Conservation (phyloP, 2,888 invertebrate species). For the Anticlea derivata region DNA sequence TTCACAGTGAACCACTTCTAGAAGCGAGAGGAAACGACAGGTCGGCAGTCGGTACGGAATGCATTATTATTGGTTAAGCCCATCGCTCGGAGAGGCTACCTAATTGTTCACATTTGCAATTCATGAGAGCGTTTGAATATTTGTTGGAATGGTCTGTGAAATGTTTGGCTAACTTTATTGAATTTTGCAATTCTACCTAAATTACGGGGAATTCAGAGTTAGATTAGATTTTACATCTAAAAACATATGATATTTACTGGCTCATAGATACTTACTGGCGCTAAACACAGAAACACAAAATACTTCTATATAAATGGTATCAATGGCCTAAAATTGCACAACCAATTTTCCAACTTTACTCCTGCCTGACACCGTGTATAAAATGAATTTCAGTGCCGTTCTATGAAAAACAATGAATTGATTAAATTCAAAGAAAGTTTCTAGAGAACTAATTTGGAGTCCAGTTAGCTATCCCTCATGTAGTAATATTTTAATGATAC, state of each 20-base stretch:
- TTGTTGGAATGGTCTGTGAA: conserved; percentile 5
- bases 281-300: too few relatives aligned
- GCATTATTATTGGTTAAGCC: conserved; percentile 40
- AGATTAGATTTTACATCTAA: too few relatives aligned
- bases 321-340: conserved; percentile 9
- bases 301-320: too few relatives aligned
- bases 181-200: background rate
- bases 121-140: conserved; percentile 24
- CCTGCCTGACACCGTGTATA: conserved; percentile 15
- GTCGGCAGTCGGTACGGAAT: conserved; percentile 40
- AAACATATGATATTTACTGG: too few relatives aligned
- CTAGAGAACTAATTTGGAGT: conserved; percentile 28
- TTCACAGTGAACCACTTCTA: conserved; percentile 47
- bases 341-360: conserved; percentile 15
- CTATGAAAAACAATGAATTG: conserved; percentile 27
- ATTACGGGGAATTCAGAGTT: too few relatives aligned
- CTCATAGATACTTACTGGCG: too few relatives aligned
- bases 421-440: conserved; percentile 31
- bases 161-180: conserved; percentile 4
- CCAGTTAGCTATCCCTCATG: too few relatives aligned
- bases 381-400: conserved; percentile 28
- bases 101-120: conserved; percentile 25
- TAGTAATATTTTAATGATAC: too few relatives aligned
- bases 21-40: conserved; percentile 47
- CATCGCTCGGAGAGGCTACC: background rate